Conservation (phyloP, 1,140 invertebrate species). For the Drosophila insularis region DNA sequence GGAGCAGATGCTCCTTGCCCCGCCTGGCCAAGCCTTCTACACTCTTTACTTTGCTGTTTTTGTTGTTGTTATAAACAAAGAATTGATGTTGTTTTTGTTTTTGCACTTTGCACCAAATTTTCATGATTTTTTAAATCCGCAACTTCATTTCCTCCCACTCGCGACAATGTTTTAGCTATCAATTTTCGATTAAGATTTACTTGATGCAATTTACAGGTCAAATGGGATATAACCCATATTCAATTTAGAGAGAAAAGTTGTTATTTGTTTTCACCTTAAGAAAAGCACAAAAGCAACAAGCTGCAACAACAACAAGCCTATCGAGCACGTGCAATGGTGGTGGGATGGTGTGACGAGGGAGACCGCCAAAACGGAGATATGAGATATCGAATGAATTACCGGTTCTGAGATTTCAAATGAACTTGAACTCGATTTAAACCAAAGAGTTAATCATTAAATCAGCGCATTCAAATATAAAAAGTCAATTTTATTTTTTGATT, state of each 20-base stretch:
- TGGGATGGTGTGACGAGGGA: not conserved
- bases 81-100: not conserved
- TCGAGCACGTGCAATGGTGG: not conserved
- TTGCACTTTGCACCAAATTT: constrained; percentile 1
- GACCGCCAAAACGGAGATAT: constrained; percentile 50
- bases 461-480: too few species aligned
- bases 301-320: constrained; percentile 32
- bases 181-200: not conserved
- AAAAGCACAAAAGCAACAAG: constrained; percentile 59
- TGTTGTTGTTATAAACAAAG: constrained; percentile 1
- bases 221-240: not conserved
- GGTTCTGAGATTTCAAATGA: constrained; percentile 39
- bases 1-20: not conserved
- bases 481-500: not conserved
- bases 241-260: constrained; percentile 1
- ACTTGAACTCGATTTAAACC: constrained; percentile 24
- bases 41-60: not conserved
- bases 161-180: not conserved
- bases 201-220: not conserved
- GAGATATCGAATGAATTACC: constrained; percentile 54
- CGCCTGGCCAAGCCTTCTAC: not conserved
- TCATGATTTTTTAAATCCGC: not conserved
- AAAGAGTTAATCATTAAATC: not conserved
- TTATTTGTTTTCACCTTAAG: not conserved
- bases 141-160: not conserved